These are phyloP conservation scores for Pararge aegeria DNA, from an alignment of 1,140 invertebrate genomes.

Conservation along the genomic window DNA sequence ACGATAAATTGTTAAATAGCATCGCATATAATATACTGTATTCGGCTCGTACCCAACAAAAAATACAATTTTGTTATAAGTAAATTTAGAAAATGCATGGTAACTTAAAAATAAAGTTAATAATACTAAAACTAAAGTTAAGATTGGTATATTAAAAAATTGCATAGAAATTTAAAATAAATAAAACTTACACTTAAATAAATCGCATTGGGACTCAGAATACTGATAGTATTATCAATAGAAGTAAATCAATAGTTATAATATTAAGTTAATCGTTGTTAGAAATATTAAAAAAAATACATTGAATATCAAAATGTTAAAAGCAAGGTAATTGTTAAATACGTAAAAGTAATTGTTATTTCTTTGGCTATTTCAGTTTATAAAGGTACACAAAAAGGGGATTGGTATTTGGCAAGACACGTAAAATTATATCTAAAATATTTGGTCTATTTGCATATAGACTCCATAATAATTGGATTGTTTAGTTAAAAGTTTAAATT, in stretches of 20 bases:
- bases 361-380: neutral
- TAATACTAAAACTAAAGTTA: neutral
- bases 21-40: neutral
- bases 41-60: conserved; percentile 1
- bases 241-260: neutral
- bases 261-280: neutral
- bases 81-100: conserved; percentile 22
- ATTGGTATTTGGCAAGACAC: conserved; percentile 5
- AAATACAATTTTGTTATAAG: conserved; percentile 12
- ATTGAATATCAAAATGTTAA: conserved; percentile 4
- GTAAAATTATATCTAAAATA: conserved; percentile 2
- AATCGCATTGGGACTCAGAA: neutral
- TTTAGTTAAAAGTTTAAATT: neutral
- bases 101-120: conserved; percentile 25
- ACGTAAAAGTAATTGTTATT: neutral
- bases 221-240: neutral
- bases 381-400: neutral
- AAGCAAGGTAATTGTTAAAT: neutral
- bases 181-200: conserved; percentile 1
- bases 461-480: conserved; percentile 1
- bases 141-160: neutral
- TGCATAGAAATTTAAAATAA: conserved; percentile 2
- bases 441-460: neutral
- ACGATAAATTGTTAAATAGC: too few relatives aligned
- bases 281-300: conserved; percentile 1